Base-by-base conservation (phyloP, 2,797 vertebrate species). In the Perodicticus potto region DNA sequence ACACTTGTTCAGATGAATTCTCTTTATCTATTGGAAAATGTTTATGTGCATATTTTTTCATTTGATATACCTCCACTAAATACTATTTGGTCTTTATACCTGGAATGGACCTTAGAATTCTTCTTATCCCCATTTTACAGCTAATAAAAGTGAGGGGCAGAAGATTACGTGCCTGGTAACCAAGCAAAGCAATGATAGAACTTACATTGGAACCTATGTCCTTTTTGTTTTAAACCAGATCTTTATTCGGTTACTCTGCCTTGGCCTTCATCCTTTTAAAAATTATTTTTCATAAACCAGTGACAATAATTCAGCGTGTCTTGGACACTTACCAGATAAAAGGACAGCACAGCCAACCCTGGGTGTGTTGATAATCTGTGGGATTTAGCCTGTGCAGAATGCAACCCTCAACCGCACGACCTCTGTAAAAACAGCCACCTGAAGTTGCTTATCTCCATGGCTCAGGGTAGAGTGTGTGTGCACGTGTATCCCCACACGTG, bases 1-100 rank as follows among this genome's bases (percentile, higher is more conserved):
- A 37, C 7, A 45, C 57, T 45, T 85, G 37, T 82, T 93, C 61
- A 87, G 45, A 49, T 89, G n/a, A 93, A 57, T 91, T 37, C 67
- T 16, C 19, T 29, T 61, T 78, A 81, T 83, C 23, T 81, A 27
- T 89, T 74, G 32, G 11, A 78, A 34, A 80, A 65, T 72, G 45
- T 77, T 78, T 57, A 6, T 82, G 29, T 59, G 6, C n/a, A 23
- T 69, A 20, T 78, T 84, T 86, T 25, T 80, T 93, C 77, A 94
- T 0, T 7, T 61, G 67, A 32, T 37, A 0, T n/a, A 37, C 16
- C 5, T 74, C 96, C 19, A 45, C 49, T 73, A 25, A 69, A 7
- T 59, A 19, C 34, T 63, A 3, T 45, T 45, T 19, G 77, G n/a
- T 14, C 73, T 67, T 27, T 67, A n/a, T 74, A 45, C 19, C 72